Conservation (phyloP, 2,797 vertebrate genomes). For the Martes flavigula region DNA sequence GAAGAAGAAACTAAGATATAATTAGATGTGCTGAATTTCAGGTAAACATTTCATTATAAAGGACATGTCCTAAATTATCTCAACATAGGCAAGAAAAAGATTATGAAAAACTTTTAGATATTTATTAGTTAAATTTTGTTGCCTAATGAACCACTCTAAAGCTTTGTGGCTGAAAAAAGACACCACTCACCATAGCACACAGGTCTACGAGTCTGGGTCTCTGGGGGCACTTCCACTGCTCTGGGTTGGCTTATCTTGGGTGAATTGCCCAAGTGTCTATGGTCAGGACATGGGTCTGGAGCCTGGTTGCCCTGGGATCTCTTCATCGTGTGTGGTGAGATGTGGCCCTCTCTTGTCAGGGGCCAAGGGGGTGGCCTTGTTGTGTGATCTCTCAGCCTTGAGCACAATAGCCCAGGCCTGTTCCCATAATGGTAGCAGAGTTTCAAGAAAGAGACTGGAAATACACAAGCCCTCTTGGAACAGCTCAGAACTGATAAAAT, state of each 20-base stretch:
- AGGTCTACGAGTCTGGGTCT: background rate
- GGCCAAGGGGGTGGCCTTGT: background rate
- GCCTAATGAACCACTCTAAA: background rate
- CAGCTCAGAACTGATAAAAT: background rate
- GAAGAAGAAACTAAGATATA: constrained; percentile 11
- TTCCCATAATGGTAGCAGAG: background rate
- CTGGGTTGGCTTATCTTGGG: background rate
- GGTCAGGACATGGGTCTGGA: background rate
- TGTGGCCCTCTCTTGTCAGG: background rate
- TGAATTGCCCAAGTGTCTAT: background rate
- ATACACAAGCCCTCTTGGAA: background rate
- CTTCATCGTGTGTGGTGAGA: background rate
- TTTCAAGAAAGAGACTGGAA: background rate
- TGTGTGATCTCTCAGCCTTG: background rate
- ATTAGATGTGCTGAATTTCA: background rate
- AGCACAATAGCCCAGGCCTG: background rate
- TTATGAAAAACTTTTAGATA: background rate
- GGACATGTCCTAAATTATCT: background rate
- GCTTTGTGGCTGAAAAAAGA: background rate
- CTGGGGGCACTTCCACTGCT: background rate
- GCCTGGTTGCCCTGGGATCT: background rate
- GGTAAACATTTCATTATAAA: background rate
- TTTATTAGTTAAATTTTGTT: background rate
- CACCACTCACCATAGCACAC: background rate
- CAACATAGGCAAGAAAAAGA: background rate